Conservation (phyloP, 2,888 invertebrate genomes). For the Plebejus anna region DNA sequence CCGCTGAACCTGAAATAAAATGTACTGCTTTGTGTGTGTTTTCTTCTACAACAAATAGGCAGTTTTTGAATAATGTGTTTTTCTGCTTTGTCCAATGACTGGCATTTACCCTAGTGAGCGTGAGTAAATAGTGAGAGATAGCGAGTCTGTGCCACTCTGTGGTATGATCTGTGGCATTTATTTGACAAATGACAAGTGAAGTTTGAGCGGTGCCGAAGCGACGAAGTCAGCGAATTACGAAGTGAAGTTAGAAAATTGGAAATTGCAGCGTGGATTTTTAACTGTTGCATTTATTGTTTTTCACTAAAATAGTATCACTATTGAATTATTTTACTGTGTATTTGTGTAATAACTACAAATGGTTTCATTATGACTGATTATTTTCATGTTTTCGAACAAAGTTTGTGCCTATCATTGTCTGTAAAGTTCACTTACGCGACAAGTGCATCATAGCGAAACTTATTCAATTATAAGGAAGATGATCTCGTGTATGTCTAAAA, state of each 20-base stretch:
- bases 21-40: too few species aligned
- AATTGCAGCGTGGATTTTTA: conserved; percentile 71
- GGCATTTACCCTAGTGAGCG: too few species aligned
- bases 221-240: background rate
- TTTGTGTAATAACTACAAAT: conserved; percentile 47
- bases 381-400: conserved; percentile 71
- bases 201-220: background rate
- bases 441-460: conserved; percentile 66
- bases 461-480: conserved; percentile 55
- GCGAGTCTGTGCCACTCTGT: too few species aligned
- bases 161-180: background rate
- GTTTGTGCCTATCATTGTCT: conserved; percentile 77
- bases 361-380: conserved; percentile 67
- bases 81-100: too few species aligned
- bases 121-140: too few species aligned
- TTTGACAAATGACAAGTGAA: background rate
- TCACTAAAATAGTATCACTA: conserved; percentile 27
- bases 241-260: conserved; percentile 9
- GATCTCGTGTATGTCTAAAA: conserved; percentile 57
- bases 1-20: too few species aligned
- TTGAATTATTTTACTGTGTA: conserved; percentile 41
- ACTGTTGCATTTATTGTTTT: conserved; percentile 48
- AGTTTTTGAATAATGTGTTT: too few species aligned
- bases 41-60: too few species aligned
- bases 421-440: conserved; percentile 63